Evolutionary conservation across 2,113 vertebrate genomes (phyloP).

Genomic region (Dryoscopus gambensis): DNA sequence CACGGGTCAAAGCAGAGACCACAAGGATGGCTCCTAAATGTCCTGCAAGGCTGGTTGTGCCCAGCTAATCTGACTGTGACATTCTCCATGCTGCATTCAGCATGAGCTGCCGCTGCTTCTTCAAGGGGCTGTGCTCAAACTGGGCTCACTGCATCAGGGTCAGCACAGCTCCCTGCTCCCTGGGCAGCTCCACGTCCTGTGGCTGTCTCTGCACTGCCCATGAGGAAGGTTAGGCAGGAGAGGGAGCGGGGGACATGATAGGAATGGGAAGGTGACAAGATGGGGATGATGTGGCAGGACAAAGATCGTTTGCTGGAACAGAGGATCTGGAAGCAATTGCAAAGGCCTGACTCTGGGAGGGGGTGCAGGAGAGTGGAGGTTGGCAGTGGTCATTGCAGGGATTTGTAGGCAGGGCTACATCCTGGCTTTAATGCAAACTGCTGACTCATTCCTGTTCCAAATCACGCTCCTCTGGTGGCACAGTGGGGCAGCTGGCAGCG

Average conservation of each 20-base stretch:
- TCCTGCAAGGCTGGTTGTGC: not conserved
- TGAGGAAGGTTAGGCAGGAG: not conserved
- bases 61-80: not conserved
- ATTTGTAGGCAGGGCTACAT: not conserved
- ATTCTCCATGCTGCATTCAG: not conserved
- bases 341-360: not conserved
- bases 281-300: not conserved
- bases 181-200: accelerated
- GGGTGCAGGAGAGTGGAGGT: not conserved
- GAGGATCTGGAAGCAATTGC: not conserved
- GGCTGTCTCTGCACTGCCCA: not conserved
- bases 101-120: not conserved
- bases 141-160: not conserved
- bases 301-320: accelerated
- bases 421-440: not conserved
- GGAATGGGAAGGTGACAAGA: not conserved
- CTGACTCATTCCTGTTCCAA: conserved; percentile 39
- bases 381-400: not conserved
- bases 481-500: accelerated
- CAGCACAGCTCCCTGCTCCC: not conserved
- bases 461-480: not conserved
- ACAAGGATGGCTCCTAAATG: not conserved
- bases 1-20: not conserved
- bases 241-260: not conserved
- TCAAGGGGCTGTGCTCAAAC: accelerated